Evolutionary conservation across 1,140 invertebrate species (phyloP).

Genomic region (Rhopalosiphum padi): DNA sequence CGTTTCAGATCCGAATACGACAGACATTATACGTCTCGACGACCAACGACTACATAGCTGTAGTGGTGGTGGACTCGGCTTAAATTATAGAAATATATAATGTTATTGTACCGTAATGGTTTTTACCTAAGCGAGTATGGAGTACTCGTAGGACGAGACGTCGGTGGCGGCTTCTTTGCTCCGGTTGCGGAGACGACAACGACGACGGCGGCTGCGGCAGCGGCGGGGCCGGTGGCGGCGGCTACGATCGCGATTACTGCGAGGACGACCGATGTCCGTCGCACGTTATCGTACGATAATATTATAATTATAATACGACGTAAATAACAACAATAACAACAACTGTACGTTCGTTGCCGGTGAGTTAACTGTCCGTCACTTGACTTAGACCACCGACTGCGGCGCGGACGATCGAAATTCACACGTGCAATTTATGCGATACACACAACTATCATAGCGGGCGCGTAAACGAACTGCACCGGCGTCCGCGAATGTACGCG

Average conservation of each 20-base stretch:
- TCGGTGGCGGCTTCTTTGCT: not conserved
- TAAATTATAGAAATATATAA: too few relatives aligned
- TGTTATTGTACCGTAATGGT: too few relatives aligned
- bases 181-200: not conserved
- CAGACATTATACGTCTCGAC: not conserved
- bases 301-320: too few relatives aligned
- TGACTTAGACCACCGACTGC: not conserved
- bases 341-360: too few relatives aligned
- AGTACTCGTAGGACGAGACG: not conserved
- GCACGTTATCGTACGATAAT: not conserved
- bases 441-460: not conserved
- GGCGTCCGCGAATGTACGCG: slow-evolving; percentile 11
- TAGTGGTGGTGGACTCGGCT: too few relatives aligned
- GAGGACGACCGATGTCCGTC: not conserved
- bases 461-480: not conserved
- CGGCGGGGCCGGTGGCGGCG: not conserved
- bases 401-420: not conserved
- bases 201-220: not conserved
- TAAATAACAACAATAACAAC: too few relatives aligned
- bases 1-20: too few relatives aligned
- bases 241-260: not conserved
- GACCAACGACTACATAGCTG: not conserved
- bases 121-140: slow-evolving; percentile 46
- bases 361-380: not conserved
- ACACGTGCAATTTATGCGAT: slow-evolving; percentile 26